Percentiles rank a stretch among this genome's conserved stretches.
phyloP scores from a whole-genome alignment of 2,888 invertebrate genomes.

The Hypena proboscidalis region DNA sequence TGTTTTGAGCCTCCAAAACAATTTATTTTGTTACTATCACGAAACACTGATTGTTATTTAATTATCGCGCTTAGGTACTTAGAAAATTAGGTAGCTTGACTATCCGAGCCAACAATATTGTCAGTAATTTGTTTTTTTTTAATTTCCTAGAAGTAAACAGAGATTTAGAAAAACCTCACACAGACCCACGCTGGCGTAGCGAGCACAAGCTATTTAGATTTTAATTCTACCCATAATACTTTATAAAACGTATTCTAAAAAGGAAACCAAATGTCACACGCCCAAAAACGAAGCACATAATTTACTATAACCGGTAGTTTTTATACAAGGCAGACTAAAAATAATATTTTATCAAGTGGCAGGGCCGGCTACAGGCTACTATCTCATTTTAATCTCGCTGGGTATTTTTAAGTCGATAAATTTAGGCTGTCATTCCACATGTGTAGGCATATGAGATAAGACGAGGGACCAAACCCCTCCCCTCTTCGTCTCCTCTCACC shows the following conservation, averaged over 20 bases:
- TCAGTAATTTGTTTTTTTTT: no score
- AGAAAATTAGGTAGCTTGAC: no score
- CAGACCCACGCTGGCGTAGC: no score
- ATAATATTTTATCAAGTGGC: conserved; percentile 67
- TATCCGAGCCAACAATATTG: no score
- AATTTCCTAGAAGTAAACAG: no score
- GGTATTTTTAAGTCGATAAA: conserved; percentile 83
- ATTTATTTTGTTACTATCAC: no score
- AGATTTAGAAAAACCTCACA: no score
- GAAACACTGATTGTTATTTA: no score
- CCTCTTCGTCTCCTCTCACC: conserved; percentile 57
- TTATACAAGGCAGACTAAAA: conserved; percentile 52
- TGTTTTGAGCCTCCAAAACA: no score
- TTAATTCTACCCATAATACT: no score
- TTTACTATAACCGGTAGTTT: conserved; percentile 43
- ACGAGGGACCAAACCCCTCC: conserved; percentile 56
- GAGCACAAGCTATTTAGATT: no score
- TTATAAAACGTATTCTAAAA: conserved; percentile 6
- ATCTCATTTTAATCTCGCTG: conserved; percentile 79
- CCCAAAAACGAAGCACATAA: conserved; percentile 47
- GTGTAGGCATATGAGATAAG: conserved; percentile 72
- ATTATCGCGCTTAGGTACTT: no score
- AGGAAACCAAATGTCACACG: conserved; percentile 39
- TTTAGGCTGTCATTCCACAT: conserved; percentile 80
- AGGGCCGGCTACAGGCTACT: conserved; percentile 59